Evolutionary conservation across 2,888 invertebrate genomes (phyloP), one percentile per base, ranked within the genome.

Genomic region (Scaptodrosophila latifasciaeformis): DNA sequence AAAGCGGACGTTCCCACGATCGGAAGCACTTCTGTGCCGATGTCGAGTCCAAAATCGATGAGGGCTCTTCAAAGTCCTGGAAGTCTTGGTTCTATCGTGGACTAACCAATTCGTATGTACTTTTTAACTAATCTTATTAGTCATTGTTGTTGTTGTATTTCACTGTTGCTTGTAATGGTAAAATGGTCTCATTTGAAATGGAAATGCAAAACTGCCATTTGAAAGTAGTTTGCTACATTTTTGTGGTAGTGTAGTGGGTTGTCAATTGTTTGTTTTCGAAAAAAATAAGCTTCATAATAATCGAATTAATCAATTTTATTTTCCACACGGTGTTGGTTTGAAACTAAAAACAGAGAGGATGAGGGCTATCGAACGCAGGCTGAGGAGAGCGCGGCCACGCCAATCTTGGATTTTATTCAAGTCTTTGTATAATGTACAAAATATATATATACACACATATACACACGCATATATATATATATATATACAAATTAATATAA

Each of bases 1-100:
- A 94, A 49, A 95, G 95, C 12, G 96, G 96, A 0, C 89, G 94
- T 43, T 95, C 95, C 47, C 95, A 96, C 83, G 95, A 95, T 85
- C 90, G 95, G 2, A 93, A 92, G 80, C 91, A 91, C 51, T 90
- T 95, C 54, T 96, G 95, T 84, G 92, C 93, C 58, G 92, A 90
- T 74, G 91, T 95, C 27, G 95, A 95, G 82, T 93, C 94, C 13
- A 91, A 94, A 71, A 93, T 95, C 68, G 94, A 95, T 84, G 92
- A 91, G 52, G 90, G 92, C 9, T 87, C 91, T 6, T 90, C 91
- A 52, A 92, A 92, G 55, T 91, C 92, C 0, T 96, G 96, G 96
- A 90, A 91, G 63, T 92, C 93, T 6, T 95, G 95, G 95, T 89
- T 96, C 69, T 95, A 93, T 86, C 94, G 94, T 69, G 94, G 95